These are phyloP conservation scores for Drosophila pseudotakahashii DNA, from an alignment of 2,888 invertebrate species.

Conservation along the genomic window DNA sequence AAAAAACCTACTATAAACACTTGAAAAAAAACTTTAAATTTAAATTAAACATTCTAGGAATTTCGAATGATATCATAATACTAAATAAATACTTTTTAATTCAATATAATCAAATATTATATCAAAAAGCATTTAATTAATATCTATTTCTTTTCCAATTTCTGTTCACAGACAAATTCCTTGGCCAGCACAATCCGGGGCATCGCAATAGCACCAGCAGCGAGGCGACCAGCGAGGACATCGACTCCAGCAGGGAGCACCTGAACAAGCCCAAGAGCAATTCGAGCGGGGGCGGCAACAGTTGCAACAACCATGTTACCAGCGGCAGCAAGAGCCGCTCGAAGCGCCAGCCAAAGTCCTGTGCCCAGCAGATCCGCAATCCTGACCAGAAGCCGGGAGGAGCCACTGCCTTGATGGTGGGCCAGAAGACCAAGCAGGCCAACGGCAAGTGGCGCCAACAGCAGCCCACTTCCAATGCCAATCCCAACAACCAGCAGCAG, in stretches of 20 bases:
- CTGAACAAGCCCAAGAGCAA: slow-evolving; percentile 58
- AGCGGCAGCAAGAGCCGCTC: slow-evolving; percentile 49
- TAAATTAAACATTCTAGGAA: no score
- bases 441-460: slow-evolving; percentile 51
- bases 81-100: no score
- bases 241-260: slow-evolving; percentile 79
- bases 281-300: slow-evolving; percentile 12
- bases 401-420: no score
- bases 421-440: slow-evolving; percentile 36
- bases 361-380: slow-evolving; percentile 18
- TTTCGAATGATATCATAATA: no score
- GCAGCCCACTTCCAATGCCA: slow-evolving; percentile 22
- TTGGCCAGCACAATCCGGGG: slow-evolving; percentile 72
- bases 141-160: neutral
- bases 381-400: slow-evolving; percentile 12
- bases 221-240: slow-evolving; percentile 77
- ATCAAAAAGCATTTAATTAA: no score
- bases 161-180: slow-evolving; percentile 59
- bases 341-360: slow-evolving; percentile 57
- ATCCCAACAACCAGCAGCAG: slow-evolving; percentile 12
- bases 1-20: no score
- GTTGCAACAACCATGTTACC: slow-evolving; percentile 11
- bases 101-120: no score
- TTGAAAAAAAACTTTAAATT: no score
- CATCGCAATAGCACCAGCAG: slow-evolving; percentile 81